phyloP scores from a whole-genome alignment of 2,888 invertebrate genomes.

The Callosobruchus maculatus region DNA sequence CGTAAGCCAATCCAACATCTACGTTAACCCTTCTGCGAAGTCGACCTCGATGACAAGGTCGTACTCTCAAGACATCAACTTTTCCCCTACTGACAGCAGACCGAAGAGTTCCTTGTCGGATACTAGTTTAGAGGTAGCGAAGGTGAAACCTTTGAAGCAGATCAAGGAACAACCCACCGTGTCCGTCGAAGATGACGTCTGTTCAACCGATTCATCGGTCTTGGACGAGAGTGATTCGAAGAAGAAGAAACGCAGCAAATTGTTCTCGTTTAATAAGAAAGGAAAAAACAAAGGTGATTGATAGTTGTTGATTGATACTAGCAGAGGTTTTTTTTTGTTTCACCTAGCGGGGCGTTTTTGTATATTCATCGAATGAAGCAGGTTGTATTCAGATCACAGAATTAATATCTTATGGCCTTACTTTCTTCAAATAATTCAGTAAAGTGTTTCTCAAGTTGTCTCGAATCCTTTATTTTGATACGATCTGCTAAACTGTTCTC shows the following conservation, averaged over 20 bases:
- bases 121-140: constrained; percentile 43
- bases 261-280: constrained; percentile 61
- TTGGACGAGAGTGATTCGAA: constrained; percentile 62
- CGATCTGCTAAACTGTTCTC: too few relatives aligned
- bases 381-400: background rate
- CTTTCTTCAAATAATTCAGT: too few relatives aligned
- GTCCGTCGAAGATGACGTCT: constrained; percentile 61
- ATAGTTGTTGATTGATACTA: constrained; percentile 2
- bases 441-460: too few relatives aligned
- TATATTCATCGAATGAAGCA: background rate
- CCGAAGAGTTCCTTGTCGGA: constrained; percentile 56
- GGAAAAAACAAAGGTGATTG: constrained; percentile 26
- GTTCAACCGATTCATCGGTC: constrained; percentile 68
- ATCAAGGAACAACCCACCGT: constrained; percentile 40
- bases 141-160: constrained; percentile 25
- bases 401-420: too few relatives aligned
- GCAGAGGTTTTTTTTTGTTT: background rate
- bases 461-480: too few relatives aligned
- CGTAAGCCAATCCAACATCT: constrained; percentile 42
- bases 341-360: background rate
- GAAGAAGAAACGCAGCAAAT: constrained; percentile 57
- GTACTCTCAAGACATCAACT: constrained; percentile 52
- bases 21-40: constrained; percentile 24
- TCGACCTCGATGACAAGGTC: constrained; percentile 48
- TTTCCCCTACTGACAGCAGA: constrained; percentile 35